These are phyloP conservation scores for Etheostoma spectabile DNA, from an alignment of 2,113 vertebrate species.

Conservation along the genomic window DNA sequence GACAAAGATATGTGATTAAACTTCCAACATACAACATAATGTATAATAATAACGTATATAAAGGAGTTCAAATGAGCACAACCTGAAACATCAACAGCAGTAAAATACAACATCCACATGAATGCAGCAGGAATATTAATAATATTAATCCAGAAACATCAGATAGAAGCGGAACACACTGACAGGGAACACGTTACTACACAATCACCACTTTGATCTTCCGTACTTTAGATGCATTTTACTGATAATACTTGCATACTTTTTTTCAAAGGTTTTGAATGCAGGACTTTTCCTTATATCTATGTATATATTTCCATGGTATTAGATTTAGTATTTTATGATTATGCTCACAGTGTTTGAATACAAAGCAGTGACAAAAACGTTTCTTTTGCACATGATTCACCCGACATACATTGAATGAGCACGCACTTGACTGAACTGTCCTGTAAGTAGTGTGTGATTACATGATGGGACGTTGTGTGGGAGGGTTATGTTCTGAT, in stretches of 20 bases:
- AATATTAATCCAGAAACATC: too few species aligned
- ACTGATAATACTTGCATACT: not conserved
- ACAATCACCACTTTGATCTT: not conserved
- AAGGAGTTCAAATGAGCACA: too few species aligned
- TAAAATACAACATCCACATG: too few species aligned
- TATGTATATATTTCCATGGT: not conserved
- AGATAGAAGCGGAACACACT: too few species aligned
- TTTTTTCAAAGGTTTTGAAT: not conserved
- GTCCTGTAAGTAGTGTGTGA: slow-evolving; percentile 30
- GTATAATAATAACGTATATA: too few species aligned
- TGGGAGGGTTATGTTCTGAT: slow-evolving; percentile 55
- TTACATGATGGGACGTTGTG: slow-evolving; percentile 35
- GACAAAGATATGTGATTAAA: too few species aligned
- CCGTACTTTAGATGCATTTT: not conserved
- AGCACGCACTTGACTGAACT: slow-evolving; percentile 9
- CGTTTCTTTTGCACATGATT: not conserved
- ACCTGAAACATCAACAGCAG: too few species aligned
- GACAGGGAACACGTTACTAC: too few species aligned
- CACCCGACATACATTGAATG: not conserved
- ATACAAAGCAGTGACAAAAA: not conserved
- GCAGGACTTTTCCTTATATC: not conserved
- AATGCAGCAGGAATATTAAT: too few species aligned
- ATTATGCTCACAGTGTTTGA: too few species aligned
- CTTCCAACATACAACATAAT: too few species aligned
- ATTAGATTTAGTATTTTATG: not conserved